These are phyloP conservation scores for Drosophila pruinosa DNA, from an alignment of 1,140 invertebrate genomes.

Conservation along the genomic window DNA sequence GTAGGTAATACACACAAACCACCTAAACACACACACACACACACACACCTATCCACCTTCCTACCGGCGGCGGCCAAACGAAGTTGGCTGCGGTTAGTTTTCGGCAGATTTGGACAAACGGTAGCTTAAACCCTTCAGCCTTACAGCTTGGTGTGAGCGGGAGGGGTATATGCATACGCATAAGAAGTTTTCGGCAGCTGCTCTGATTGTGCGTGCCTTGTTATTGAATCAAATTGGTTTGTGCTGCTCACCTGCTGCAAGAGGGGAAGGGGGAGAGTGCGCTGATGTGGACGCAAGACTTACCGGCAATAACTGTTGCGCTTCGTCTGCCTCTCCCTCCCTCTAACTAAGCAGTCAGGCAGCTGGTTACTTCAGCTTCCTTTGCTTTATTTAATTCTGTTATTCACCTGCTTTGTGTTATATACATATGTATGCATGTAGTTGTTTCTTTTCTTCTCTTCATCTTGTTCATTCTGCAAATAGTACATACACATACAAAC, in stretches of 20 bases:
- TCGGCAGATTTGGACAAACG: too few relatives aligned
- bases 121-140: not conserved
- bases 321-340: not conserved
- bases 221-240: slow-evolving; percentile 2
- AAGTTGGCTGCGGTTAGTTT: slow-evolving; percentile 7
- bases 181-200: not conserved
- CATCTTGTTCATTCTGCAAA: not conserved
- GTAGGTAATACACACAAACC: slow-evolving; percentile 31
- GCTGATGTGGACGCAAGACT: too few relatives aligned
- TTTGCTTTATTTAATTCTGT: too few relatives aligned
- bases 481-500: too few relatives aligned
- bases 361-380: not conserved
- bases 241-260: not conserved
- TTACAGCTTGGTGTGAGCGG: not conserved
- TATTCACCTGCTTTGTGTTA: not conserved
- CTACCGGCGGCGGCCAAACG: too few relatives aligned
- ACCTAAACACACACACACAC: slow-evolving; percentile 18
- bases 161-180: too few relatives aligned
- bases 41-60: slow-evolving; percentile 12
- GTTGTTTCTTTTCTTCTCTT: not conserved
- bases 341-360: not conserved
- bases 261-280: not conserved
- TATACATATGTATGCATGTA: not conserved
- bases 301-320: slow-evolving; percentile 36
- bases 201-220: not conserved